Percentiles rank a stretch among this genome's conserved stretches.
Conservation (phyloP, 2,888 invertebrate genomes). For the Melitaea athalia region DNA sequence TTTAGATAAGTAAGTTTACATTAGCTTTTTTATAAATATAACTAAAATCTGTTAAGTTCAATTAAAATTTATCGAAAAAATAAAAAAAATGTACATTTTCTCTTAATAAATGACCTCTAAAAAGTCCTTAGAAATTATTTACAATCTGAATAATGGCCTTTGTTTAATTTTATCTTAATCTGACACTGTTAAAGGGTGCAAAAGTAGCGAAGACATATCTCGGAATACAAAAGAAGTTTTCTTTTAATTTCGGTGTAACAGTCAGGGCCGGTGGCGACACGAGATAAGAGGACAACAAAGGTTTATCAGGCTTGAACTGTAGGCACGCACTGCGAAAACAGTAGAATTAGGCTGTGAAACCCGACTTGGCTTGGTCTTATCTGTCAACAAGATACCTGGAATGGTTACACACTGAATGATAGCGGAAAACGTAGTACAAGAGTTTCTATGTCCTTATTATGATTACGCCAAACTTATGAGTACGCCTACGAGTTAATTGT, state of each 20-base stretch:
- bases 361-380: constrained; percentile 69
- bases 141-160: not conserved
- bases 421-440: constrained; percentile 43
- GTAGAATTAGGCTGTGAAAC: constrained; percentile 60
- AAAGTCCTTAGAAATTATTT: not conserved
- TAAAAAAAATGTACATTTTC: no score
- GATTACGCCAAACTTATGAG: constrained; percentile 34
- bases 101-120: not conserved
- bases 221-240: constrained; percentile 46
- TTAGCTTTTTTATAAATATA: no score
- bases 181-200: constrained; percentile 22
- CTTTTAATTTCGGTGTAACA: constrained; percentile 53
- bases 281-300: constrained; percentile 69
- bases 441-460: constrained; percentile 36
- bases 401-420: constrained; percentile 42
- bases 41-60: no score
- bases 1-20: no score
- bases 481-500: constrained; percentile 27
- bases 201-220: constrained; percentile 37
- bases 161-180: constrained; percentile 30
- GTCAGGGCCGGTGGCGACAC: constrained; percentile 50
- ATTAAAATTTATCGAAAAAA: no score
- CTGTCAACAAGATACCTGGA: constrained; percentile 66
- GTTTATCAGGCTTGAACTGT: constrained; percentile 58
- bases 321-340: constrained; percentile 64